These are phyloP conservation scores for Enteromius fasciolatus DNA, from an alignment of 2,797 vertebrate genomes.

Conservation along the genomic window DNA sequence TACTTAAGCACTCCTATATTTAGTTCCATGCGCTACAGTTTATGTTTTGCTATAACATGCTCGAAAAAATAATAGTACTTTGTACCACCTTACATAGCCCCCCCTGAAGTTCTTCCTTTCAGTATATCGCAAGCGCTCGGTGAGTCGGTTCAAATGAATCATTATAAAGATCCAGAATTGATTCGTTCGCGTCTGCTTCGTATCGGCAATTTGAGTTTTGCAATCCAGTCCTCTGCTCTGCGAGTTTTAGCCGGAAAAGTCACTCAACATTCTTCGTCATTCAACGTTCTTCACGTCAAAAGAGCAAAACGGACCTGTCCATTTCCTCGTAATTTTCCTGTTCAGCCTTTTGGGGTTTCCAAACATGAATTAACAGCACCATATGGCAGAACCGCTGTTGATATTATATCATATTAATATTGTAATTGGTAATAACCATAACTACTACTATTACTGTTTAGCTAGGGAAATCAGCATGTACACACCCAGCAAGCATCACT, in stretches of 20 bases:
- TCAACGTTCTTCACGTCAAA: background rate
- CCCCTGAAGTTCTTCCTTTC: background rate
- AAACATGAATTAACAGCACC: background rate
- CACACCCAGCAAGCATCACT: background rate
- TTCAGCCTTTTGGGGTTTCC: background rate
- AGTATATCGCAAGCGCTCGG: background rate
- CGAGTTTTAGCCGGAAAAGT: background rate
- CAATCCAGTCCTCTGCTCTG: background rate
- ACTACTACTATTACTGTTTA: background rate
- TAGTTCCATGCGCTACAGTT: background rate
- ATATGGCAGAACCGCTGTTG: background rate
- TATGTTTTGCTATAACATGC: background rate
- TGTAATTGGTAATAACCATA: background rate
- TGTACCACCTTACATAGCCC: background rate
- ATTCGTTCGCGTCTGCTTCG: background rate
- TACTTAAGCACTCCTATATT: background rate
- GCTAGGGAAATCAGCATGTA: background rate
- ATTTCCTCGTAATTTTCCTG: background rate
- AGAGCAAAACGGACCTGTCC: background rate
- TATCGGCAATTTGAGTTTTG: constrained; percentile 6
- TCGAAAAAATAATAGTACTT: background rate
- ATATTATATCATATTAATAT: background rate
- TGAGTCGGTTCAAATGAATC: constrained; percentile 28
- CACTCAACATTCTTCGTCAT: constrained; percentile 15
- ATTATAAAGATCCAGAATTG: background rate